A percentile compares a stretch with the other conserved stretches of the same genome.
Conservation (phyloP, 1,140 invertebrate genomes). For the Drosophila repletoides region DNA sequence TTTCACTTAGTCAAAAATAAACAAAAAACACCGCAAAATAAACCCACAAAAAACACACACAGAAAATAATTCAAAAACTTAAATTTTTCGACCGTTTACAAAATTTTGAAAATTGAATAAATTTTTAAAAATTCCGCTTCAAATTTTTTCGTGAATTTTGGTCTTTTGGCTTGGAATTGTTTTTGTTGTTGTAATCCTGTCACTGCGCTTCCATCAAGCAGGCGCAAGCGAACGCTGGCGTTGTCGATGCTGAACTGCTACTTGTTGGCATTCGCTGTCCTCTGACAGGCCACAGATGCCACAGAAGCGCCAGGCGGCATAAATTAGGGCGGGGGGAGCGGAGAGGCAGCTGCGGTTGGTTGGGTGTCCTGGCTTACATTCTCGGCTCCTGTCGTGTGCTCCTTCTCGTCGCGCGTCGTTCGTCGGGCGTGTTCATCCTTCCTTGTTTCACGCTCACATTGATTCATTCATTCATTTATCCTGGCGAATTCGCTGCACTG, state of each 20-base stretch:
- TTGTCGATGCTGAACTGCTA: slow-evolving; percentile 64
- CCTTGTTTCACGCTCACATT: not conserved
- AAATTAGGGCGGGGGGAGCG: not conserved
- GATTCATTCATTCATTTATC: slow-evolving; percentile 46
- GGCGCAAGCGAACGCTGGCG: slow-evolving; percentile 54
- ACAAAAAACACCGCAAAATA: too few species aligned
- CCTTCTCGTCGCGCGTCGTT: not conserved
- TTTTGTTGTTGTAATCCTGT: slow-evolving; percentile 9
- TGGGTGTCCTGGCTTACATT: too few species aligned
- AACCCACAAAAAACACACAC: too few species aligned
- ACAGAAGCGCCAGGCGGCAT: slow-evolving; percentile 4
- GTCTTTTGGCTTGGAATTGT: not conserved
- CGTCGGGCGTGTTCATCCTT: slow-evolving; percentile 29
- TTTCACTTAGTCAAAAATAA: too few species aligned
- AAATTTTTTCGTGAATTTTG: too few species aligned
- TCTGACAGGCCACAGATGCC: slow-evolving; percentile 38
- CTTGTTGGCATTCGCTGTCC: slow-evolving; percentile 57
- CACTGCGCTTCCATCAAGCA: slow-evolving; percentile 27
- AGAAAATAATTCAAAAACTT: too few species aligned
- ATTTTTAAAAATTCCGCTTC: too few species aligned
- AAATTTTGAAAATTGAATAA: too few species aligned
- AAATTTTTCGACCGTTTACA: too few species aligned
- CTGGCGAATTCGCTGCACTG: slow-evolving; percentile 51
- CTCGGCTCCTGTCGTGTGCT: slow-evolving; percentile 7
- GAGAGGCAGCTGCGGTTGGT: not conserved